Conservation (phyloP, 2,888 invertebrate genomes). For the Sialis fuliginosa region DNA sequence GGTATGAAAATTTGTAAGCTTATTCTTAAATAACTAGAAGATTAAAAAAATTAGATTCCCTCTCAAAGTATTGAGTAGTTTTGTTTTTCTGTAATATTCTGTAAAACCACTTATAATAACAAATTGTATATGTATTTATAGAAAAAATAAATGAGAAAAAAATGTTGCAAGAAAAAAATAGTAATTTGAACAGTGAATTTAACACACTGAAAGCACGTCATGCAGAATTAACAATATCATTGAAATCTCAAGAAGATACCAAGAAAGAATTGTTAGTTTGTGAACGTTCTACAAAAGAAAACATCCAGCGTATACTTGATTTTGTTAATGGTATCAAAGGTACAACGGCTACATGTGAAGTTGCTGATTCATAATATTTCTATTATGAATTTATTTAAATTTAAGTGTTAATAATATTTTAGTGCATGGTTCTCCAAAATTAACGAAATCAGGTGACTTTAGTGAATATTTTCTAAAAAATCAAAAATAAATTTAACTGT, state of each 20-base stretch:
- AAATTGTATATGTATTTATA: conserved; percentile 13
- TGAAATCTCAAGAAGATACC: conserved; percentile 21
- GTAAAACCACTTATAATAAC: neutral
- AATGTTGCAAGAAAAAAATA: conserved; percentile 21
- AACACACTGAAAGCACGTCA: conserved; percentile 24
- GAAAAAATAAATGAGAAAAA: conserved; percentile 24
- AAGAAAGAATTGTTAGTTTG: conserved; percentile 20
- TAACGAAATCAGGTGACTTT: no score
- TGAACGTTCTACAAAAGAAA: conserved; percentile 21
- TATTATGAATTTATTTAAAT: neutral
- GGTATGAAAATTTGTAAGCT: no score
- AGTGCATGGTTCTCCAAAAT: no score
- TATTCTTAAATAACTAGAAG: neutral
- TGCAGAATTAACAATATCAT: conserved; percentile 23
- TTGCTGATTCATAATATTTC: conserved; percentile 1
- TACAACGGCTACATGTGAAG: conserved; percentile 5
- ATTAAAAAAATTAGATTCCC: neutral
- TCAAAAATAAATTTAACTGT: no score
- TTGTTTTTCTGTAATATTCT: neutral
- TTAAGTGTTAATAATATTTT: no score
- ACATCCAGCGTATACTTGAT: conserved; percentile 21
- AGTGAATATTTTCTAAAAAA: no score
- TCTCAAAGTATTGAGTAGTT: neutral
- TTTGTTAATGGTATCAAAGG: conserved; percentile 20
- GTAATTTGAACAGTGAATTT: conserved; percentile 21